These are phyloP conservation scores for Micronycteris hirsuta DNA, from an alignment of 2,113 vertebrate genomes.

Conservation along the genomic window DNA sequence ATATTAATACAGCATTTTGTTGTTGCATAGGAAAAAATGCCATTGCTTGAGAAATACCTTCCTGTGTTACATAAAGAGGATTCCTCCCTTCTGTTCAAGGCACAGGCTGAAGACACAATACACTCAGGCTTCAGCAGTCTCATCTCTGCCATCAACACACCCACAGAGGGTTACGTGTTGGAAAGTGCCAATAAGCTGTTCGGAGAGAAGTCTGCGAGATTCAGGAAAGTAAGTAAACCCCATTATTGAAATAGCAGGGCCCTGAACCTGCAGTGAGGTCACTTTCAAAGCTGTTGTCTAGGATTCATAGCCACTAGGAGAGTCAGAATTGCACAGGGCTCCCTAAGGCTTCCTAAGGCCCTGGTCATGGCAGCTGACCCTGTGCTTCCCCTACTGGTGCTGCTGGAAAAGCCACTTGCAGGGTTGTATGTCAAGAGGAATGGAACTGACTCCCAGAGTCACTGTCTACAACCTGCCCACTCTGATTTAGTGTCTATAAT, in stretches of 20 bases:
- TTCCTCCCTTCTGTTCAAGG: slow-evolving; percentile 32
- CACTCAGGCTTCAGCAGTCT: slow-evolving; percentile 73
- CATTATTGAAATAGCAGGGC: background rate
- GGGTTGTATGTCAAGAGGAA: background rate
- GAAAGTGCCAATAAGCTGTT: slow-evolving; percentile 77
- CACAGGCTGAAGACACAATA: slow-evolving; percentile 30
- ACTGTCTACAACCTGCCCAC: fast-evolving
- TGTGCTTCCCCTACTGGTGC: fast-evolving
- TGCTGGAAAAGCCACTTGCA: background rate
- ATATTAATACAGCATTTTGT: background rate
- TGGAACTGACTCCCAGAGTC: background rate
- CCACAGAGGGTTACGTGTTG: slow-evolving; percentile 61
- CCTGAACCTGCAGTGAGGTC: background rate
- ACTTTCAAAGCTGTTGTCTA: background rate
- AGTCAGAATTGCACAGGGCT: background rate
- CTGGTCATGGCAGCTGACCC: background rate
- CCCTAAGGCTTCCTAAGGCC: no score
- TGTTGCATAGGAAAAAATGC: background rate
- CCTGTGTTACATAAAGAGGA: background rate
- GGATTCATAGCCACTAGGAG: no score
- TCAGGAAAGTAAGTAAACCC: slow-evolving; percentile 72
- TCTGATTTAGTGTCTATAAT: background rate
- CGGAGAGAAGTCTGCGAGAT: slow-evolving; percentile 71
- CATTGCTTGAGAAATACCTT: background rate
- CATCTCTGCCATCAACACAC: slow-evolving; percentile 57